Base-by-base conservation (phyloP, 2,888 invertebrate species). In the Abrostola triplasia region DNA sequence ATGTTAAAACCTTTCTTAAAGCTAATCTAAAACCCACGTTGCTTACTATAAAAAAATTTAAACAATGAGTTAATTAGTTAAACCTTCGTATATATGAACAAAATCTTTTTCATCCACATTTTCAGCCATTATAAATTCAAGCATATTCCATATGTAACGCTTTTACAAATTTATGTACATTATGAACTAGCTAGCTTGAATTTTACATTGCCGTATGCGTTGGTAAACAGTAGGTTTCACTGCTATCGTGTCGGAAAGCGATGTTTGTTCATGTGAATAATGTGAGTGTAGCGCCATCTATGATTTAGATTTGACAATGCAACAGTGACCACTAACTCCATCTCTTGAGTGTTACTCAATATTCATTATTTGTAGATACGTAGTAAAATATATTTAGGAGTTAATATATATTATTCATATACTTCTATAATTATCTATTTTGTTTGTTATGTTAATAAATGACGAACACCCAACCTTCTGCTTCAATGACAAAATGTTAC, bases 261-360 rank as follows among this genome's bases (percentile, higher is more conserved):
- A 54, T 49, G 10, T 52, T 61, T 4, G 37, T 47, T 8, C 44
- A 47, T 47, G 24, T 52, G 36, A 57, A 44, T 44, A 12, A 36
- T 53, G 40, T 57, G 10, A n/a, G 10, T 40, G 47, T 64, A 44
- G 51, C 54, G 76, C 54, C 70, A 71, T 75, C 71, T 71, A 59
- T 75, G 44, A 6, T 41, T 60, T 4, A 51, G 2, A 10, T 6
- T 0, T 6, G 0, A 35, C 2, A 49, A 7, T 36, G 11, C 6
- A 5, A 0, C 7, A 0, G 13, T 8, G 10, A 5, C 42, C 0
- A 7, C 12, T 56, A 2, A 35, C 53, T 49, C 50, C 40, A 59
- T 74, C 71, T 71, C 6, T 59, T 51, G 10, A 7, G 36, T 48
- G 35, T 6, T 24, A 24, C 24, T 1, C 1, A 24, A 24, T 24